Percentiles rank a stretch among this genome's conserved stretches.
These are phyloP conservation scores for Drosophila watanabei DNA, from an alignment of 1,140 invertebrate genomes.

Conservation along the genomic window DNA sequence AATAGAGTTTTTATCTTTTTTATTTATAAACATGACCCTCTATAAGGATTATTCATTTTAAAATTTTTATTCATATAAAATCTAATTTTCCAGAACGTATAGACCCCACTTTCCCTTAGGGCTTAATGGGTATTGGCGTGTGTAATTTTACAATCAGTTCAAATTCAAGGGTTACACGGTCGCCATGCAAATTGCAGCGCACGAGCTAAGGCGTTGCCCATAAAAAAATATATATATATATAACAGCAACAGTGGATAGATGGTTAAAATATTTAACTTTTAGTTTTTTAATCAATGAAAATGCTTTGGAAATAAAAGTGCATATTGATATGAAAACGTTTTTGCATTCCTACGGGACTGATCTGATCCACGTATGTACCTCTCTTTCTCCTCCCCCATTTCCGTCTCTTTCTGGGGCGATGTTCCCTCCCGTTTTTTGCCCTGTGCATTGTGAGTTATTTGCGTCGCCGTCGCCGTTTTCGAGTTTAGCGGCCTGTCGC, in stretches of 20 bases:
- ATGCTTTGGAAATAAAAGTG: conserved; percentile 43
- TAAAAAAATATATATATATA: conserved; percentile 15
- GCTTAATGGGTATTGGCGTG: conserved; percentile 1
- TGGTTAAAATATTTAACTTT: conserved; percentile 8
- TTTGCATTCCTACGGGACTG: conserved; percentile 26
- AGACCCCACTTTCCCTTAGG: background rate
- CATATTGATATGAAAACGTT: conserved; percentile 31
- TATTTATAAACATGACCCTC: too few species aligned
- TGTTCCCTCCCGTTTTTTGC: conserved; percentile 12
- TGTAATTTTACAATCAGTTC: conserved; percentile 36
- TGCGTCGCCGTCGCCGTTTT: conserved; percentile 57
- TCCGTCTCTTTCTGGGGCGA: conserved; percentile 19
- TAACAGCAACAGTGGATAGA: background rate
- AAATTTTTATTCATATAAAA: background rate
- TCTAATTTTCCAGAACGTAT: background rate
- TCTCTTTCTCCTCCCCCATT: conserved; percentile 6
- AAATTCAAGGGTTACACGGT: conserved; percentile 40
- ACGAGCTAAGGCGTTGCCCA: background rate
- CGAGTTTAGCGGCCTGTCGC: conserved; percentile 76
- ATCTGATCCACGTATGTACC: background rate
- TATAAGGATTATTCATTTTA: background rate
- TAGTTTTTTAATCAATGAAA: conserved; percentile 32
- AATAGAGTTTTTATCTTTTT: too few species aligned
- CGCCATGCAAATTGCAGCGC: conserved; percentile 13
- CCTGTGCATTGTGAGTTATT: conserved; percentile 68